Evolutionary conservation across 2,797 vertebrate genomes (phyloP), one percentile per base, ranked within the genome.

Genomic region (Peromyscus attwateri): DNA sequence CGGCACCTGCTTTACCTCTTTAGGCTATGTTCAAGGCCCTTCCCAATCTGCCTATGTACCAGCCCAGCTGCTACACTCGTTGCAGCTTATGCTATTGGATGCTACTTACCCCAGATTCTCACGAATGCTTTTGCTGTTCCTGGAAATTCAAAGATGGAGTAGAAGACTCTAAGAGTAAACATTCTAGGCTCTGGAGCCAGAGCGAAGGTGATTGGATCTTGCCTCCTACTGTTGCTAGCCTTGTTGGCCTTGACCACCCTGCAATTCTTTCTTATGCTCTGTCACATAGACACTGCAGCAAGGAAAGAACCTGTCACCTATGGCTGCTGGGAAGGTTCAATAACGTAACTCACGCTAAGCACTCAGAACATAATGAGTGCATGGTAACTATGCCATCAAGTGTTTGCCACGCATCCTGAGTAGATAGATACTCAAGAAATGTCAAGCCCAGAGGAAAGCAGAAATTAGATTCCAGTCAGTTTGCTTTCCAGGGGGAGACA

Each of bases 391-490:
- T 70, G 10, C 76, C 64, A 62, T 66, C 73, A 75, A 6, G 31
- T 13, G n/a, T 73, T 73, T 37, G 57, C 43, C 34, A 16, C 23
- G 3, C 29, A 31, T 49, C 52, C 90, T n/a, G n/a, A 71, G 80
- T 76, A 57, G 71, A 92, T 40, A 46, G 66, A 92, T 40, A 46
- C 75, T 92, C 52, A 64, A 7, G 73, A 95, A 92, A 89, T 49
- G 37, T 87, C 91, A 93, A 60, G 46, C 81, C 62, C 27, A 76
- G 16, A 6, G 4, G 13, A 12, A 46, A 55, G 52, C 87, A 46
- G 34, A 37, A 60, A 66, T 14, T 4, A 31, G 10, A 75, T 73
- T 79, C 76, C 85, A 76, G 27, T 1, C 13, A 12, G 31, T 43
- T 83, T 64, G 27, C 46, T 68, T 82, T n/a, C 21, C 60, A 60